A percentile compares a stretch with the other conserved stretches of the same genome.
These are phyloP conservation scores for Pachyuromys duprasi DNA, from an alignment of 2,797 vertebrate species.

Conservation along the genomic window DNA sequence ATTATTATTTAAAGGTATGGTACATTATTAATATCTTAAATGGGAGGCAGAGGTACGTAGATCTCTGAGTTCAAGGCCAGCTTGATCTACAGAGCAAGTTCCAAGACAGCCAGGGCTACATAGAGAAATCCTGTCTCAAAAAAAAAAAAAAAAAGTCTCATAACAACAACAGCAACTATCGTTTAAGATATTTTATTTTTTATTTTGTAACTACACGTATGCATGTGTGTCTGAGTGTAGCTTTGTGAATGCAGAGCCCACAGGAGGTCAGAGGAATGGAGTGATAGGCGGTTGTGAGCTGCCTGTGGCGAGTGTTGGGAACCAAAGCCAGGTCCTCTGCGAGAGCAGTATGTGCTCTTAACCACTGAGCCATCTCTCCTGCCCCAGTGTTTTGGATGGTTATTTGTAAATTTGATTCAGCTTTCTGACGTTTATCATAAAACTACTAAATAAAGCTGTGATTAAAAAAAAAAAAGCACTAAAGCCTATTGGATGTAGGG, in stretches of 20 bases:
- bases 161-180: background rate
- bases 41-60: background rate
- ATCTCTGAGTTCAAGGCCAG: background rate
- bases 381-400: constrained; percentile 69
- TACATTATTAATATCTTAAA: background rate
- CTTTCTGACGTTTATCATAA: constrained; percentile 94
- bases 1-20: background rate
- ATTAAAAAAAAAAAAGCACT: constrained; percentile 88
- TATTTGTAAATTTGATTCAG: constrained; percentile 99
- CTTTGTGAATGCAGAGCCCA: background rate
- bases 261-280: background rate
- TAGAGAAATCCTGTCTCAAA: background rate
- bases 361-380: background rate
- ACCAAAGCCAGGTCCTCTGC: background rate
- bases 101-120: background rate
- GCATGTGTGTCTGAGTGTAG: background rate
- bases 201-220: background rate
- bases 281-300: background rate
- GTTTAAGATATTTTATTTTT: background rate
- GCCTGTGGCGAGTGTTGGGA: too few species aligned
- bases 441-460: constrained; percentile 95
- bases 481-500: constrained; percentile 94
- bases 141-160: background rate
- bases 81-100: background rate
- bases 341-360: background rate